Base-by-base conservation (phyloP, 2,888 invertebrate species). In the Hedychridium roseum region DNA sequence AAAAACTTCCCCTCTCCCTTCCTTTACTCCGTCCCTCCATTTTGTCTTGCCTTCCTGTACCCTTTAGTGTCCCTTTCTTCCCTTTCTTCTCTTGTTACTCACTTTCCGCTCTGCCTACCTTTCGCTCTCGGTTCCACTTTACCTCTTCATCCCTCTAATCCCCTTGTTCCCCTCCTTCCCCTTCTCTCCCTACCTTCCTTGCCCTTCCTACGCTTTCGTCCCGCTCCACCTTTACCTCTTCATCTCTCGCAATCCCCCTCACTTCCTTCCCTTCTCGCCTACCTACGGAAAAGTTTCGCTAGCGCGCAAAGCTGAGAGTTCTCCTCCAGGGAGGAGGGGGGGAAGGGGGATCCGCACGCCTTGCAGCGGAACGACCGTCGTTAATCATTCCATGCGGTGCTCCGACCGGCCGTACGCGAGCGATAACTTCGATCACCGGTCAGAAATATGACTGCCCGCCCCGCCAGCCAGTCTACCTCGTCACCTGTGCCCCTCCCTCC, bases 351-450 rank as follows among this genome's bases (percentile, higher is more conserved):
- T n/a, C n/a, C n/a, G n/a, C 48, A 45, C 48, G 41, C 45, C 51
- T 35, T 20, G 26, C 43, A 36, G 32, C 23, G 28, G 47, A 56
- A 38, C 40, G 43, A 50, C 49, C 39, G 42, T 57, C 57, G 57
- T 57, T 57, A 57, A 57, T 57, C 57, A 57, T 57, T 57, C 45
- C 42, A 38, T 41, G 49, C 41, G 28, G 49, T 30, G 32, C 43
- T 27, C 26, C 47, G 42, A 42, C 34, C 34, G 40, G 36, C 23
- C 42, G 30, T 39, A n/a, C n/a, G 34, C 39, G 31, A 44, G 36
- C 56, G 56, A 55, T 56, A 56, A 56, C 50, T 56, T 50, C 46
- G 46, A 44, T 46, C 46, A 31, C 28, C 44, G 36, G 37, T 28
- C 26, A n/a, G n/a, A n/a, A n/a, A n/a, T n/a, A n/a, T n/a, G n/a